A percentile compares a stretch with the other conserved stretches of the same genome.
phyloP scores from a whole-genome alignment of 2,797 vertebrate genomes.

The Gymnoscopelus microlampas region DNA sequence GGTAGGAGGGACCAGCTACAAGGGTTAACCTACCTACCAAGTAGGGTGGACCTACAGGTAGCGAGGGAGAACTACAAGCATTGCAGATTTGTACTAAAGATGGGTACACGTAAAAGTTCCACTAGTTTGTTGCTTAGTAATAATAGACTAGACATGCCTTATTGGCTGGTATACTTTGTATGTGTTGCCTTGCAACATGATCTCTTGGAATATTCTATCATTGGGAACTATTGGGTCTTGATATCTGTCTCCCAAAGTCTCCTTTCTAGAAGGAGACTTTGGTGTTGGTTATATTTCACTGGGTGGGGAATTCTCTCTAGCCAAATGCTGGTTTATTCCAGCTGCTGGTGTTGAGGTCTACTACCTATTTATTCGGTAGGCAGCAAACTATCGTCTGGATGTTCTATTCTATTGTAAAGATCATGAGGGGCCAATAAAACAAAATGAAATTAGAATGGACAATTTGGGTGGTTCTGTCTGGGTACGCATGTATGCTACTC shows the following conservation, averaged over 20 bases:
- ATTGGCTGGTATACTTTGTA: constrained; percentile 18
- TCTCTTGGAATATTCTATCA: constrained; percentile 9
- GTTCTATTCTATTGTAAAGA: not conserved
- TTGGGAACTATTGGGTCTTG: not conserved
- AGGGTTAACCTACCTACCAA: too few species aligned
- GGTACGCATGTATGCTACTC: too few species aligned
- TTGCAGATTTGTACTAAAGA: not conserved
- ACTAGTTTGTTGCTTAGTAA: constrained; percentile 24
- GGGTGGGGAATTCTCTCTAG: too few species aligned
- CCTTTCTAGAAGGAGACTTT: not conserved
- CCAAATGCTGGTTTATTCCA: not conserved
- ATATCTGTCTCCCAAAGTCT: not conserved
- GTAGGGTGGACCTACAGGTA: too few species aligned
- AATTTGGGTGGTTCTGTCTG: too few species aligned
- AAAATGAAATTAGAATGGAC: too few species aligned
- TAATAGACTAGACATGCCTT: constrained; percentile 5
- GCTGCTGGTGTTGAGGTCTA: not conserved
- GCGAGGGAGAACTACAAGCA: too few species aligned
- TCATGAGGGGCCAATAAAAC: not conserved
- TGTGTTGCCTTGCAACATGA: constrained; percentile 45
- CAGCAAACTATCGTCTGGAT: not conserved
- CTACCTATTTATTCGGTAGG: not conserved
- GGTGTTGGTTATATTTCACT: too few species aligned
- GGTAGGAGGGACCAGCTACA: too few species aligned
- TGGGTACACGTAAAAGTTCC: not conserved